A percentile compares a stretch with the other conserved stretches of the same genome.
These are phyloP conservation scores for Phodopus roborovskii DNA, from an alignment of 2,113 vertebrate genomes.

Conservation along the genomic window DNA sequence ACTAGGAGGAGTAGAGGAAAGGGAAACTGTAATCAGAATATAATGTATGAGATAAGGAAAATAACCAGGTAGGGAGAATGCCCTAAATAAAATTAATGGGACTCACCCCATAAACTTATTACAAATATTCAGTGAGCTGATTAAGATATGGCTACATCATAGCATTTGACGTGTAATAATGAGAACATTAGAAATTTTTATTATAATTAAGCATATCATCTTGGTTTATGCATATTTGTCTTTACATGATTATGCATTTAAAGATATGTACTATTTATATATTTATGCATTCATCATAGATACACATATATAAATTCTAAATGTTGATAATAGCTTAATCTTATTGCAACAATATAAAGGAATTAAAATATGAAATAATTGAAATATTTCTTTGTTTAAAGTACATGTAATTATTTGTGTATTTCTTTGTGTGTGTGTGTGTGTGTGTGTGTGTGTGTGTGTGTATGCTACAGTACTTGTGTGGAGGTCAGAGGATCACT, in stretches of 20 bases:
- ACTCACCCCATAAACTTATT: background rate
- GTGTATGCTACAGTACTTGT: background rate
- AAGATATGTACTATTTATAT: background rate
- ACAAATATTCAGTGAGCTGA: conserved; percentile 13
- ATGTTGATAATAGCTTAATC: conserved; percentile 8
- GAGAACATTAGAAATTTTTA: background rate
- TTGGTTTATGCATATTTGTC: background rate
- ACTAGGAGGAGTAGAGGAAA: background rate
- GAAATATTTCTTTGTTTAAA: background rate
- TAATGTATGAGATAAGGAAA: background rate
- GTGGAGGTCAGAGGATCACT: background rate
- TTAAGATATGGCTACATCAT: background rate
- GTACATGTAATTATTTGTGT: background rate
- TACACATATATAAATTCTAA: background rate
- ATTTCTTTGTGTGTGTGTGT: background rate
- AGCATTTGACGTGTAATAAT: background rate
- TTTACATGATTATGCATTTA: background rate
- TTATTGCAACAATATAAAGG: background rate
- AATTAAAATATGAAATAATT: background rate
- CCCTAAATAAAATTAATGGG: background rate
- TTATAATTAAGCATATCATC: background rate
- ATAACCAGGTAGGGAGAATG: background rate
- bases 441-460: background rate
- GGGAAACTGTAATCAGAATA: background rate
- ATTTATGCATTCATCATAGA: background rate